These are phyloP conservation scores for Bombus superbus DNA, from an alignment of 1,140 invertebrate genomes.

Conservation along the genomic window DNA sequence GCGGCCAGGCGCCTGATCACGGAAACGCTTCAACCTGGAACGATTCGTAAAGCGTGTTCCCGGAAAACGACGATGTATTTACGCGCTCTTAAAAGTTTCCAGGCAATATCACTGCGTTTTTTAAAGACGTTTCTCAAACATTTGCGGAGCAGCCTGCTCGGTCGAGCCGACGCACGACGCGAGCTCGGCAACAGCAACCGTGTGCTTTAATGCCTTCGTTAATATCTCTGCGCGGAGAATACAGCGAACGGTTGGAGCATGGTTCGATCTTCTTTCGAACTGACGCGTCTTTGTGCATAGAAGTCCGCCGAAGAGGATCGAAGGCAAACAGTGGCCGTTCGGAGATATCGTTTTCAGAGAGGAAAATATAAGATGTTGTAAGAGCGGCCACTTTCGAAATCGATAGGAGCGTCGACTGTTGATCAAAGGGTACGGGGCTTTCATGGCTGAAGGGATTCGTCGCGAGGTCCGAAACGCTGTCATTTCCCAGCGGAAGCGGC, in stretches of 20 bases:
- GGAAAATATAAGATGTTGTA: not conserved
- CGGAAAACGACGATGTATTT: too few species aligned
- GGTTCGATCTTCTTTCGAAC: not conserved
- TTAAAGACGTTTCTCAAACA: not conserved
- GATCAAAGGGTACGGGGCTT: conserved; percentile 31
- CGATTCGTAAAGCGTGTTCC: too few species aligned
- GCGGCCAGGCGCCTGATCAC: too few species aligned
- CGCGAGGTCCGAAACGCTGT: conserved; percentile 4
- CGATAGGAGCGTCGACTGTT: conserved; percentile 21
- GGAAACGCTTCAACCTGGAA: too few species aligned
- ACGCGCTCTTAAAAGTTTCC: not conserved
- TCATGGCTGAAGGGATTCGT: conserved; percentile 30
- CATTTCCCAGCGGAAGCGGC: conserved; percentile 9
- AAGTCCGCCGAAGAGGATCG: not conserved
- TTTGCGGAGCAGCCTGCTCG: not conserved
- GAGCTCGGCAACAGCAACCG: not conserved
- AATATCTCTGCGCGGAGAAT: too few species aligned
- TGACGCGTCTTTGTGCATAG: not conserved
- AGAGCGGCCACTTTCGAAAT: not conserved
- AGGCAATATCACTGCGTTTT: not conserved
- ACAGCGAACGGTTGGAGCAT: not conserved
- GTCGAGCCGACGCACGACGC: not conserved
- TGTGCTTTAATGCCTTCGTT: not conserved
- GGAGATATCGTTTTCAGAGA: conserved; percentile 22
- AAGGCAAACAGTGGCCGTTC: not conserved